Evolutionary conservation across 2,888 invertebrate genomes (phyloP), one percentile per base, ranked within the genome.

Genomic region (Geophilus truncorum): DNA sequence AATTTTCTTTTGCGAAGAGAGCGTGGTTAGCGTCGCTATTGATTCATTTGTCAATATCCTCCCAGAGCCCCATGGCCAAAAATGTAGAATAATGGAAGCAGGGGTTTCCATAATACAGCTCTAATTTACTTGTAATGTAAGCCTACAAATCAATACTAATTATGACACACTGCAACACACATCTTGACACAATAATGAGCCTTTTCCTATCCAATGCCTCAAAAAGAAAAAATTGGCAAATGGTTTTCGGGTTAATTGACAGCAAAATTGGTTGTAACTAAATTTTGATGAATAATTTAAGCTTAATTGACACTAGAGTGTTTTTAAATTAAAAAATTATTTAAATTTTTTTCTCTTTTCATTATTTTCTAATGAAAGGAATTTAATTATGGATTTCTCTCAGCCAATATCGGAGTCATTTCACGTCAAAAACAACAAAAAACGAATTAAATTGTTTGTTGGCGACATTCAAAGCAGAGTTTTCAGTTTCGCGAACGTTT

Each of bases 1-100:
- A 45, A 45, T 45, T 45, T 45, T 45, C 45, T n/a, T n/a, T n/a
- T 45, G 45, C 15, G 3, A 12, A n/a, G 45, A 45, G 45, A 18
- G 45, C 45, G 18, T 18, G 18, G 45, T 45, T 45, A 45, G n/a
- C 45, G 45, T 15, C 12, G 45, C 25, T 62, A 62, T 62, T 62
- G 62, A 62, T 62, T 62, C 62, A 62, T 62, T 62, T 62, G 62
- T 62, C 62, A 62, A 62, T 62, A 62, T 62, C 62, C 62, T 9
- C 9, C 32, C 62, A 9, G 15, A 62, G 2, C 3, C 62, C 45
- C 62, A 62, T 25, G 15, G 62, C 28, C 62, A 62, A 45, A 62
- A 15, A 62, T 62, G 25, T 23, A 25, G 62, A 62, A 62, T 62
- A 62, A 62, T 62, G 25, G 7, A 15, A 21, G 57, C 2, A 12